These are phyloP conservation scores for Chitala chitala DNA, from an alignment of 2,113 vertebrate species.

Conservation along the genomic window DNA sequence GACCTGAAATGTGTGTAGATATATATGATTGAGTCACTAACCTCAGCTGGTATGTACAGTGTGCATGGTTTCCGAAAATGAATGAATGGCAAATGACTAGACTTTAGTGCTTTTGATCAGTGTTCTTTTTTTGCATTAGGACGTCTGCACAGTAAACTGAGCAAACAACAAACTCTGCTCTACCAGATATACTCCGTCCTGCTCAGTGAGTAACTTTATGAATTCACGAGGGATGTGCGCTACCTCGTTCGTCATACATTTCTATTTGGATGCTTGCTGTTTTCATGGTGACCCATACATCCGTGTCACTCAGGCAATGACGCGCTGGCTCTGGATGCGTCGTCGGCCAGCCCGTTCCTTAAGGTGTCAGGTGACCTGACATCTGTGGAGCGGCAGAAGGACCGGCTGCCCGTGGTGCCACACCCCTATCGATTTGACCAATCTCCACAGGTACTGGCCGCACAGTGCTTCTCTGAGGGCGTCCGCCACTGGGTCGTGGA, in stretches of 20 bases:
- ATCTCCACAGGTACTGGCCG: slow-evolving; percentile 42
- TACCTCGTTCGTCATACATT: background rate
- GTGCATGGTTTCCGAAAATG: no score
- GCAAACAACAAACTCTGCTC: background rate
- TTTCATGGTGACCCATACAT: background rate
- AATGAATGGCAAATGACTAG: no score
- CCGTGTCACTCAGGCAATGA: background rate
- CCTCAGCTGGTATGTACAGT: no score
- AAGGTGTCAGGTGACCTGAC: slow-evolving; percentile 36
- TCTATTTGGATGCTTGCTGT: background rate
- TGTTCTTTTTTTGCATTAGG: no score
- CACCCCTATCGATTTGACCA: slow-evolving; percentile 30
- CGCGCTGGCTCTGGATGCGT: slow-evolving; percentile 29
- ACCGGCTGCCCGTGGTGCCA: slow-evolving; percentile 2
- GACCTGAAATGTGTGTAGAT: no score
- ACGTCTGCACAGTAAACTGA: background rate
- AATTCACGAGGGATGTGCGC: background rate
- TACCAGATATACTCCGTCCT: background rate
- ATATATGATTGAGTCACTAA: no score
- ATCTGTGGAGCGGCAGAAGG: slow-evolving; percentile 33
- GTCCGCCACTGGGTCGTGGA: slow-evolving; percentile 42
- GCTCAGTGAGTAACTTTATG: background rate
- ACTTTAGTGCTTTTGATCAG: no score
- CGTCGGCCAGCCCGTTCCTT: slow-evolving; percentile 38
- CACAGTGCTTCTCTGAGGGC: slow-evolving; percentile 37